A percentile compares a stretch with the other conserved stretches of the same genome.
phyloP scores from a whole-genome alignment of 2,797 vertebrate species.

The Sebastes itinus region DNA sequence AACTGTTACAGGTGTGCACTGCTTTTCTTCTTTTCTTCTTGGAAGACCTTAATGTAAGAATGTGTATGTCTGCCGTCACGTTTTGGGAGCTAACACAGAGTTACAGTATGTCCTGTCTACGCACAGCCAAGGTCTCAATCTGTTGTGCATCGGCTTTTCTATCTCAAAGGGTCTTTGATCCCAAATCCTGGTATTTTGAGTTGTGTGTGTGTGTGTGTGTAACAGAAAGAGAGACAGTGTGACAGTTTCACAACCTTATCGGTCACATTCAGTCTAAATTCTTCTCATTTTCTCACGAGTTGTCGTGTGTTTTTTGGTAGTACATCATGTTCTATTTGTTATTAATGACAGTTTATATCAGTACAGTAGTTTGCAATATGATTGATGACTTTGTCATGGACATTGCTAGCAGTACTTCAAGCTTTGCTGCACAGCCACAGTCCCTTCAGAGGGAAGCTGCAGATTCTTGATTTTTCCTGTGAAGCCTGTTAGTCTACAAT shows the following conservation, averaged over 20 bases:
- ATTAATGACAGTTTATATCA: neutral
- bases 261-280: neutral
- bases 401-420: neutral
- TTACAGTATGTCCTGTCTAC: conserved; percentile 7
- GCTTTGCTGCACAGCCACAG: neutral
- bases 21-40: neutral
- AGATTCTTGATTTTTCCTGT: neutral
- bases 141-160: conserved; percentile 2
- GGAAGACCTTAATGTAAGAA: neutral
- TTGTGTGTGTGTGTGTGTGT: neutral
- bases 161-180: conserved; percentile 20
- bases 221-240: neutral
- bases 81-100: neutral
- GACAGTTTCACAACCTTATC: neutral
- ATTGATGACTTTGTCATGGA: neutral
- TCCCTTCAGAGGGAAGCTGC: neutral
- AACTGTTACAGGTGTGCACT: neutral
- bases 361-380: neutral
- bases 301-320: neutral
- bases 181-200: conserved; percentile 18
- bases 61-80: neutral
- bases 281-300: neutral
- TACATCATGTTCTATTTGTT: neutral
- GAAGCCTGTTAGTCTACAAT: neutral
- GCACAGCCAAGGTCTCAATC: neutral